Evolutionary conservation across 2,797 vertebrate genomes (phyloP).

Genomic region (Oreochromis grahami): DNA sequence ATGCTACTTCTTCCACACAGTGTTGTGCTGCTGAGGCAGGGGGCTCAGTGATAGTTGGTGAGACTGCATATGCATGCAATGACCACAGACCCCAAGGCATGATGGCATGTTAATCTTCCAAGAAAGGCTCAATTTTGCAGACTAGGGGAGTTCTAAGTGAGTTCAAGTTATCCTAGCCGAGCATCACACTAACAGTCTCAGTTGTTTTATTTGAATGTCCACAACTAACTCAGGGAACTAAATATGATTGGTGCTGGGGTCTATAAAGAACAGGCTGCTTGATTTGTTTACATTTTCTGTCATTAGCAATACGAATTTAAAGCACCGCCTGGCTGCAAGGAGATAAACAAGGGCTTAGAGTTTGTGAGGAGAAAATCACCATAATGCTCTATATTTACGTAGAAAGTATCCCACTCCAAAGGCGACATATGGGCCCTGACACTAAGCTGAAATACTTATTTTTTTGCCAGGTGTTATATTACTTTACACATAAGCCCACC

Average conservation of each 20-base stretch:
- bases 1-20: background rate
- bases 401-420: background rate
- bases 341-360: background rate
- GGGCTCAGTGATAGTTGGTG: background rate
- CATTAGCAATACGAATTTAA: background rate
- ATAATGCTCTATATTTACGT: background rate
- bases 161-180: background rate
- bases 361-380: background rate
- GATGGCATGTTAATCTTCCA: background rate
- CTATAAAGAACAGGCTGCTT: background rate
- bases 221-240: background rate
- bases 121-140: background rate
- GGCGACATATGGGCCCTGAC: background rate
- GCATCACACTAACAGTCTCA: background rate
- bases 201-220: fast-evolving
- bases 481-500: background rate
- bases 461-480: background rate
- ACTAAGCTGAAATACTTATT: background rate
- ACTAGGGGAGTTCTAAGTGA: background rate
- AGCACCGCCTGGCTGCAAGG: background rate
- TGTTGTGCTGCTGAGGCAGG: background rate
- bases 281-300: background rate
- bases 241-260: background rate
- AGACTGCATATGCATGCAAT: background rate
- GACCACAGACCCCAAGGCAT: background rate